Base-by-base conservation (phyloP, 2,113 vertebrate genomes). In the Trogon surrucura region DNA sequence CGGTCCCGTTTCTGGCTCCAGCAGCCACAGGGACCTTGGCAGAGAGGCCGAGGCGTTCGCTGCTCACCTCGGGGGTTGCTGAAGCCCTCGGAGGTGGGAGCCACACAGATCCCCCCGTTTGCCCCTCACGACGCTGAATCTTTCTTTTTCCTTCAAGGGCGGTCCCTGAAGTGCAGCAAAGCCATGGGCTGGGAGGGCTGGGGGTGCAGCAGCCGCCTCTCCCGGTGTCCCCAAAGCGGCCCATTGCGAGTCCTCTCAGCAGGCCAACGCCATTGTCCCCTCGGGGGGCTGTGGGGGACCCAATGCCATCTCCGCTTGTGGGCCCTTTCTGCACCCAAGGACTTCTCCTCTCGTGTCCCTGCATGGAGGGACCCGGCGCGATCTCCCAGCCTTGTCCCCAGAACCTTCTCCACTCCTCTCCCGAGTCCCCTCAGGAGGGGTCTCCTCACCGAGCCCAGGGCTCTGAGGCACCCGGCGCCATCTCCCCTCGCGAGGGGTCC, bases 41-140 rank as follows among this genome's bases (percentile, higher is more conserved):
- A n/a, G 62, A 77, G 44, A 25, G 13, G 4, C 1, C 18, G 50
- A 26, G 56, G 41, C 13, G 41, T 12, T 45, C 73, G 32, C 27
- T n/a, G 18, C 36, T 67, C 22, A 21, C 9, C 48, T 48, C 16
- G 0, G 27, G 53, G 41, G 18, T 8, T 88, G 74, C 66, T 38
- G 57, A 62, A 89, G 84, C 36, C 67, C 0, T 2, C 0, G 5
- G 17, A 21, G 16, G 8, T 29, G 20, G 9, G 13, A 29, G 23
- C 62, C 14, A 2, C 18, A 25, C 1, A 1, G 32, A 27, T 8
- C 7, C 30, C 32, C 29, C 11, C 2, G 2, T 30, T 70, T 65
- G 48, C 4, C 38, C 58, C 26, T 57, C 47, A 10, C 5, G 2
- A 26, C 7, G 11, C 14, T 18, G 27, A 48, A 9, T 16, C 20